A percentile compares a stretch with the other conserved stretches of the same genome.
Evolutionary conservation across 1,140 invertebrate genomes (phyloP).

Genomic region (Cherax destructor): DNA sequence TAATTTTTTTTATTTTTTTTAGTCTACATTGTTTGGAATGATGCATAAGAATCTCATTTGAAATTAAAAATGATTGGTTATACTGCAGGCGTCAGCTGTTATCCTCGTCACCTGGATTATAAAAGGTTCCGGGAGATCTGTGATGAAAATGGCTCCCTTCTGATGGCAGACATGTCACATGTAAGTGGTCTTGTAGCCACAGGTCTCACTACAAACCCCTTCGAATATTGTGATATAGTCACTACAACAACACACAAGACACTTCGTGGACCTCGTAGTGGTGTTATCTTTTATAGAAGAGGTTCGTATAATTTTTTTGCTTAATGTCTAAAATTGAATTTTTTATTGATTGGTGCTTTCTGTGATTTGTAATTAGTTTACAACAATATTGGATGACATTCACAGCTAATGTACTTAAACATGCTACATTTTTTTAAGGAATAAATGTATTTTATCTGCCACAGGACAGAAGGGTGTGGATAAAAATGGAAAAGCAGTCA

Average conservation of each 20-base stretch:
- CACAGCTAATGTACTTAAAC: too few species aligned
- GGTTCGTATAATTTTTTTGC: slow-evolving; percentile 76
- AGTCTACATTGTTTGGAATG: too few species aligned
- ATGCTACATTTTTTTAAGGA: too few species aligned
- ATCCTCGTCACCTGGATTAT: slow-evolving; percentile 85
- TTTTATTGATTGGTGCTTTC: neutral
- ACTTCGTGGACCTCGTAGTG: slow-evolving; percentile 91
- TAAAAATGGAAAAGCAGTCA: slow-evolving; percentile 84
- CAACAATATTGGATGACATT: too few species aligned
- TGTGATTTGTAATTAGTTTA: neutral
- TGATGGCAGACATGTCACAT: slow-evolving; percentile 98
- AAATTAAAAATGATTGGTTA: neutral
- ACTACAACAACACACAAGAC: slow-evolving; percentile 98
- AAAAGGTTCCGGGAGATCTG: slow-evolving; percentile 89
- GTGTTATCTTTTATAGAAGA: slow-evolving; percentile 93
- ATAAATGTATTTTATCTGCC: neutral
- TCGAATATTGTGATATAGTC: slow-evolving; percentile 95
- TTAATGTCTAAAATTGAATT: neutral
- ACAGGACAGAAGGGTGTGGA: slow-evolving; percentile 80
- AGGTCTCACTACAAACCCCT: slow-evolving; percentile 90
- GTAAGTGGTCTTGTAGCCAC: slow-evolving; percentile 94
- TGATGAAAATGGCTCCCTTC: slow-evolving; percentile 87
- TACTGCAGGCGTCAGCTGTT: slow-evolving; percentile 84
- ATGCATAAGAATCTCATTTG: too few species aligned
- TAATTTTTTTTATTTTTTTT: too few species aligned